Evolutionary conservation across 2,113 vertebrate species (phyloP), one percentile per base, ranked within the genome.

Genomic region (Ammodytes dubius): DNA sequence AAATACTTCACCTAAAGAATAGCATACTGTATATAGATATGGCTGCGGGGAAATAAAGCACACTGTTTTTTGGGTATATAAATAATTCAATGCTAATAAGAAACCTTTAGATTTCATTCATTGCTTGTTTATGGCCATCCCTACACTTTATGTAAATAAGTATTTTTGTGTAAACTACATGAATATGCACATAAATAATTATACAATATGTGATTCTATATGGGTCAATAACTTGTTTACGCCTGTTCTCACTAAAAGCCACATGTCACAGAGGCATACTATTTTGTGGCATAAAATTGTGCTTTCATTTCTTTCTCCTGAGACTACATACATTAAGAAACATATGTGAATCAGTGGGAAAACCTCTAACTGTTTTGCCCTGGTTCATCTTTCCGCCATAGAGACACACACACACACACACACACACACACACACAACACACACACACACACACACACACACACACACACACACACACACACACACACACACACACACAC

Each of bases 21-120:
- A 27, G 27, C 27, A 27, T 27, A 27, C 27, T 27, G 6, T 10
- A 58, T 66, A 46, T 43, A 63, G 19, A 64, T 45, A 7, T 46
- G 11, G n/a, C 67, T 80, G 19, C 37, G 64, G 56, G 4, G 67
- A 45, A 43, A n/a, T 9, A 17, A 73, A 70, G 6, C 35, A 63
- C 43, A 40, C 45, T 56, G 14, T 27, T 60, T 65, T 35, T 42
- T 54, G 5, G 5, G 11, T 6, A 40, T 40, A 71, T 11, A 72
- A 35, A 53, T 12, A 1, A 35, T 12, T 50, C 37, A 12, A 37
- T 43, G 19, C 45, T 15, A 46, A 19, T 35, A 15, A 43, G 43
- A 11, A 7, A 37, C 15, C 13, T 60, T 5, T 63, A 27, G 50
- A 43, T 53, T 53, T 63, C 12, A 27, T 4, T 10, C 6, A 50